Evolutionary conservation across 2,888 invertebrate species (phyloP).

Genomic region (Hedychridium roseum): DNA sequence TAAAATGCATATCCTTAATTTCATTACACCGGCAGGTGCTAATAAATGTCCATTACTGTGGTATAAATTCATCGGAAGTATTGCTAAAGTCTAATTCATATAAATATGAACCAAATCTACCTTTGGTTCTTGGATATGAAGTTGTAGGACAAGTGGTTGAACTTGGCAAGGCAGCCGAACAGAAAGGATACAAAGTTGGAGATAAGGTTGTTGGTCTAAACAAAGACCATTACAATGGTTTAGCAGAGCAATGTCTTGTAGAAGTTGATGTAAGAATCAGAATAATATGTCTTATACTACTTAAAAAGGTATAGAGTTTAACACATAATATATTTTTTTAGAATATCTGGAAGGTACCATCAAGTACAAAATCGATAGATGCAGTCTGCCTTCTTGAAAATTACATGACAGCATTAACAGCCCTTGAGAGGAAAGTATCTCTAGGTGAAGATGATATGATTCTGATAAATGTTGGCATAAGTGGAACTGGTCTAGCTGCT

Average conservation of each 20-base stretch:
- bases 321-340: conserved; percentile 42
- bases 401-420: conserved; percentile 73
- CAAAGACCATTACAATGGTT: conserved; percentile 68
- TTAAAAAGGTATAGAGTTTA: neutral
- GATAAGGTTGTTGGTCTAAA: conserved; percentile 71
- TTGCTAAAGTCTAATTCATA: conserved; percentile 66
- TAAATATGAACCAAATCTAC: conserved; percentile 63
- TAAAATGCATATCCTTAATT: conserved; percentile 8
- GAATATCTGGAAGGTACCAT: conserved; percentile 70
- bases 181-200: conserved; percentile 65
- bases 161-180: conserved; percentile 65
- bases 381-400: conserved; percentile 70
- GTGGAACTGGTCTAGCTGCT: conserved; percentile 72
- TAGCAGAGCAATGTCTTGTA: conserved; percentile 70
- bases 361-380: conserved; percentile 65
- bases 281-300: neutral
- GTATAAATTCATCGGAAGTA: conserved; percentile 73
- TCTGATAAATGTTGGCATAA: conserved; percentile 73
- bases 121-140: conserved; percentile 74
- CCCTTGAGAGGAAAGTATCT: conserved; percentile 67
- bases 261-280: conserved; percentile 49
- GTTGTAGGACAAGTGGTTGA: conserved; percentile 70
- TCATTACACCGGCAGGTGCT: conserved; percentile 66
- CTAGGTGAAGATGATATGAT: conserved; percentile 68
- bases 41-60: conserved; percentile 71